phyloP scores from a whole-genome alignment of 2,888 invertebrate genomes.

The Amiota mariae region DNA sequence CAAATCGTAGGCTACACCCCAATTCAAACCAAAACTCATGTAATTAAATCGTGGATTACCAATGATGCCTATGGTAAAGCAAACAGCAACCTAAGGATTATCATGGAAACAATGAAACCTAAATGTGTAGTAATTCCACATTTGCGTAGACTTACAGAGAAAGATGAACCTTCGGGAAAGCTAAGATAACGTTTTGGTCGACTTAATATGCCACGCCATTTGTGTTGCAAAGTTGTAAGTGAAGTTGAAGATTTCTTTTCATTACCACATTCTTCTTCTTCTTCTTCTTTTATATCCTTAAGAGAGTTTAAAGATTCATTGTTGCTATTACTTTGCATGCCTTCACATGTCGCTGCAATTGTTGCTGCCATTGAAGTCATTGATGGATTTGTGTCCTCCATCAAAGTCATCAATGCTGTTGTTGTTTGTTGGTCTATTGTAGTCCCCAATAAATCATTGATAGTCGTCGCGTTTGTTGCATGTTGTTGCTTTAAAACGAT shows the following conservation, averaged over 20 bases:
- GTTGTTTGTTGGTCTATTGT: slow-evolving; percentile 52
- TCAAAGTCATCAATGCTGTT: slow-evolving; percentile 2
- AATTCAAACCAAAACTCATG: slow-evolving; percentile 80
- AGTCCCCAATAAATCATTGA: slow-evolving; percentile 59
- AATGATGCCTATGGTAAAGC: slow-evolving; percentile 77
- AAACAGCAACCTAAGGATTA: slow-evolving; percentile 75
- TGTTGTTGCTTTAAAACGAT: slow-evolving; percentile 8
- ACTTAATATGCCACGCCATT: slow-evolving; percentile 51
- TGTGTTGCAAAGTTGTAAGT: slow-evolving; percentile 23
- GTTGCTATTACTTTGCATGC: too few species aligned
- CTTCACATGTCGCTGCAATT: neutral
- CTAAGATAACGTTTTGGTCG: slow-evolving; percentile 74
- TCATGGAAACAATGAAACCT: slow-evolving; percentile 29
- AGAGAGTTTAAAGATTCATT: too few species aligned
- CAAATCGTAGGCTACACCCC: slow-evolving; percentile 81
- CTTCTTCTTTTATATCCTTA: too few species aligned
- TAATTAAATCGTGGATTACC: slow-evolving; percentile 77
- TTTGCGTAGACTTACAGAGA: slow-evolving; percentile 73
- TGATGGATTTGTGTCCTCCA: slow-evolving; percentile 15
- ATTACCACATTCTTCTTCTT: too few species aligned
- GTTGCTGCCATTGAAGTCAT: neutral
- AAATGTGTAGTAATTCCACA: neutral
- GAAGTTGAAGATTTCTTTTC: too few species aligned
- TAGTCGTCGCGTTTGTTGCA: slow-evolving; percentile 33
- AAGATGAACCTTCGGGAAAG: slow-evolving; percentile 77